Evolutionary conservation across 1,140 invertebrate species (phyloP), one percentile per base, ranked within the genome.

Genomic region (Macrosteles quadrilineatus): DNA sequence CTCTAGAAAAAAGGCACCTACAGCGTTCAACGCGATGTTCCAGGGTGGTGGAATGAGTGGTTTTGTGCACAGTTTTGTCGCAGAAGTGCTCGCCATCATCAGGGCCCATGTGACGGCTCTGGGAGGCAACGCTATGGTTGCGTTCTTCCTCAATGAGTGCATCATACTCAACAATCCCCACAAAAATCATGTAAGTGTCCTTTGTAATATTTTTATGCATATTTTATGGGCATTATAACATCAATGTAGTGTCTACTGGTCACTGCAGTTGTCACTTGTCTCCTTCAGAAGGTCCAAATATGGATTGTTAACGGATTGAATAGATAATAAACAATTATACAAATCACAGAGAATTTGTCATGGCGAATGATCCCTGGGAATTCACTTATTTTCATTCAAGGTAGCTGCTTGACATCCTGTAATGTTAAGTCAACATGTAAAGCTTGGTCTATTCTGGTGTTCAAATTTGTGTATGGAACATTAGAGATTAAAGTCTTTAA

Each of bases 111-210:
- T 97, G 6, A 89, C 92, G 0, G 92, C 95, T 11, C 81, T 98
- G n/a, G 95, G 96, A 32, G 96, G 96, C 12, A 98, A 98, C 83
- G 95, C 95, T 0, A 90, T 98, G 84, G 91, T 97, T 0, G 91
- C 95, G 0, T 97, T 95, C 81, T 95, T 95, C 78, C 91, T 98
- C 87, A 93, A 90, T 2, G 93, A 98, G 81, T 91, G 94, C 75
- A 88, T 96, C 72, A 83, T 98, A 21, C 86, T 93, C 66, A 92
- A 96, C 81, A 97, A 94, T 81, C 90, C 94, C 70, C 95, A 98
- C 79, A 98, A 98, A 83, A 98, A 98, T 84, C 96, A 98, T 87
- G 95, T 97, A 80, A 79, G 70, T 76, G 66, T 30, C 68, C 17
- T 68, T 32, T 29, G 2, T 3, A 1, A 64, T 25, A n/a, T n/a